These are phyloP conservation scores for human (Homo sapiens) DNA, from an alignment of 2,113 vertebrate genomes.

Conservation along the genomic window DNA sequence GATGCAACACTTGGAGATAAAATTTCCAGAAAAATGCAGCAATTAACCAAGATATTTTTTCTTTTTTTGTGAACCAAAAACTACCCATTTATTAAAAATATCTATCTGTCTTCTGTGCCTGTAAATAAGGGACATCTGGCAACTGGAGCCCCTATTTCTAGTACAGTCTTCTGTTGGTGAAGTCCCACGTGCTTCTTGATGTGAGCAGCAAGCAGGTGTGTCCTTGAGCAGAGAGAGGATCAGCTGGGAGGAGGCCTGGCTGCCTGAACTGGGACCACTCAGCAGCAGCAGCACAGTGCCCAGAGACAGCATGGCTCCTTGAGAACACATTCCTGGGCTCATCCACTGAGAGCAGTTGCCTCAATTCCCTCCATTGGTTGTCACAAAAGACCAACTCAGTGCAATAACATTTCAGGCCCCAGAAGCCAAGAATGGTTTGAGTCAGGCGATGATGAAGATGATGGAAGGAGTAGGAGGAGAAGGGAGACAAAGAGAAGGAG, in stretches of 20 bases:
- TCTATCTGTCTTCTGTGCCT: background rate
- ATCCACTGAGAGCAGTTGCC: no score
- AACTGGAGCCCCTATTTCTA: background rate
- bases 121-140: background rate
- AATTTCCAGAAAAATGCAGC: background rate
- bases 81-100: background rate
- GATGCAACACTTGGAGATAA: background rate
- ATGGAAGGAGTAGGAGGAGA: background rate
- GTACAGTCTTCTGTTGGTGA: background rate
- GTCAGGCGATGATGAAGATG: background rate
- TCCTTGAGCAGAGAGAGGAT: background rate
- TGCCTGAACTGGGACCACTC: background rate
- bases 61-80: background rate
- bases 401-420: background rate
- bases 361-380: accelerated
- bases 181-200: background rate
- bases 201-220: background rate
- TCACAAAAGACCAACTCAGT: background rate
- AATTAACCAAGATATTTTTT: background rate
- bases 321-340: background rate
- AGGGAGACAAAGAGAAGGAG: accelerated
- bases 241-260: background rate
- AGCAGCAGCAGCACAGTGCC: accelerated
- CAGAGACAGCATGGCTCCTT: accelerated
- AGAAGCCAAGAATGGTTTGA: background rate